These are phyloP conservation scores for Volucella inanis DNA, from an alignment of 2,888 invertebrate species.

Conservation along the genomic window DNA sequence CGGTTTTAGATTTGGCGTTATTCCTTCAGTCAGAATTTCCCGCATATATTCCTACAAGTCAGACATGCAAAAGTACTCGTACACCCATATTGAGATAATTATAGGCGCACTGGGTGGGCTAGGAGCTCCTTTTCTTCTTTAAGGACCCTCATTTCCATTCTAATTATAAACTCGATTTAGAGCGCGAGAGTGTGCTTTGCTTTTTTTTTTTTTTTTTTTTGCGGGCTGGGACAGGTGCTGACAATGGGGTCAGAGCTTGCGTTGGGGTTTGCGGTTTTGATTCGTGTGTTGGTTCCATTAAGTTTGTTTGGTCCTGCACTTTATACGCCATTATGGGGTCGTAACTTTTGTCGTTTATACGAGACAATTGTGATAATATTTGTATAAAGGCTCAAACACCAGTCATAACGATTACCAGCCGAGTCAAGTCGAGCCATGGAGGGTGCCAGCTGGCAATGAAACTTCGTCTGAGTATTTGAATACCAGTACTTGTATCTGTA, in stretches of 20 bases:
- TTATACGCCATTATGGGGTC: slow-evolving; percentile 66
- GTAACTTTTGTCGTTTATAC: slow-evolving; percentile 68
- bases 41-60: background rate
- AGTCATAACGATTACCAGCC: slow-evolving; percentile 60
- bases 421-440: slow-evolving; percentile 7
- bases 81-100: slow-evolving; percentile 33
- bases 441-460: slow-evolving; percentile 26
- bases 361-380: slow-evolving; percentile 74
- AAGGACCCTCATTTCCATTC: slow-evolving; percentile 57
- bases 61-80: slow-evolving; percentile 54
- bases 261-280: background rate
- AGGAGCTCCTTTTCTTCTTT: slow-evolving; percentile 6
- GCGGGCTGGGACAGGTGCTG: too few relatives aligned
- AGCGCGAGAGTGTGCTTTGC: slow-evolving; percentile 1
- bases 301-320: slow-evolving; percentile 64
- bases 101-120: slow-evolving; percentile 5
- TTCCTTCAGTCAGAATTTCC: slow-evolving; percentile 10
- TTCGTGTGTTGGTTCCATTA: slow-evolving; percentile 66
- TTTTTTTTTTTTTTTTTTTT: too few relatives aligned
- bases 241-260: too few relatives aligned
- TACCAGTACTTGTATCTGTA: background rate
- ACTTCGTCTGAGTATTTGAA: slow-evolving; percentile 22
- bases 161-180: slow-evolving; percentile 64
- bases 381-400: slow-evolving; percentile 67
- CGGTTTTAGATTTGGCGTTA: background rate